These are phyloP conservation scores for Mola mola DNA, from an alignment of 2,113 vertebrate genomes.

Conservation along the genomic window DNA sequence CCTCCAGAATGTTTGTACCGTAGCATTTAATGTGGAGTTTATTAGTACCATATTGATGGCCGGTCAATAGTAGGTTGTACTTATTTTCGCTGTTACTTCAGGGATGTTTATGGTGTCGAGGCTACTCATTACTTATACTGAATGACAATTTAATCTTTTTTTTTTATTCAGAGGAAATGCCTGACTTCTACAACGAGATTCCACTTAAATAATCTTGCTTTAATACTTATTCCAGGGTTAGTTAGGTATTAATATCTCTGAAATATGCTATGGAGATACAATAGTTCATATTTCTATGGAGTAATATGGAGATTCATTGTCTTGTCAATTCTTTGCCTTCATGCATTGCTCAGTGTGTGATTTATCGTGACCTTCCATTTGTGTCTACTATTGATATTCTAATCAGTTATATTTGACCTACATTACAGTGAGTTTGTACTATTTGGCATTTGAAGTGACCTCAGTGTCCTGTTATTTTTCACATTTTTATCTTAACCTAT, in stretches of 20 bases:
- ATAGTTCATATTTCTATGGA: too few relatives aligned
- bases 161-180: too few relatives aligned
- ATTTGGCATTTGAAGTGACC: neutral
- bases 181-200: too few relatives aligned
- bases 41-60: neutral
- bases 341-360: neutral
- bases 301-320: neutral
- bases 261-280: too few relatives aligned
- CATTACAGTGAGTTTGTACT: neutral
- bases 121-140: too few relatives aligned
- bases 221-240: too few relatives aligned
- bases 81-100: neutral
- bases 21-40: neutral
- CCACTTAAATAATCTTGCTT: too few relatives aligned
- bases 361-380: constrained; percentile 3
- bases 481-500: too few relatives aligned
- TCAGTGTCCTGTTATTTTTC: neutral
- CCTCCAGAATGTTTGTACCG: neutral
- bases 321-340: too few relatives aligned
- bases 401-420: constrained; percentile 2
- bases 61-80: neutral
- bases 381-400: neutral
- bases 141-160: too few relatives aligned
- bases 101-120: too few relatives aligned
- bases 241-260: too few relatives aligned